Conservation (phyloP, 1,140 invertebrate species). For the Trichoplusia ni region DNA sequence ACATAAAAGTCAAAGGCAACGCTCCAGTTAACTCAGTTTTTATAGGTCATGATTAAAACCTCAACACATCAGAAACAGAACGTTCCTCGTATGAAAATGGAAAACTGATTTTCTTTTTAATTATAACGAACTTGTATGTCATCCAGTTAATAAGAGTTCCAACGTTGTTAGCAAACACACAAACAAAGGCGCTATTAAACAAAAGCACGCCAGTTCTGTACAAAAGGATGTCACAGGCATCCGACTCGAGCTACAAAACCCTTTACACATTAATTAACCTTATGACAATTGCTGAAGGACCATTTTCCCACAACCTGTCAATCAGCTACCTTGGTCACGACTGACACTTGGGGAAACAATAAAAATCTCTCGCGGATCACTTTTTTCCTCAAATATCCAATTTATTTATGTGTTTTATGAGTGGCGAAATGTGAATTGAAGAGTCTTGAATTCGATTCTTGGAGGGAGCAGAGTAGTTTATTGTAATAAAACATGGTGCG, state of each 20-base stretch:
- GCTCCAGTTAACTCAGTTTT: too few species aligned
- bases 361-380: constrained; percentile 27
- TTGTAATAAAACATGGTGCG: constrained; percentile 29
- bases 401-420: constrained; percentile 41
- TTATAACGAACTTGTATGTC: constrained; percentile 23
- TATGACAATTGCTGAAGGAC: not conserved
- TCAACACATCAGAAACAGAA: constrained; percentile 2
- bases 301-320: not conserved
- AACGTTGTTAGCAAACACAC: constrained; percentile 16
- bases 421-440: constrained; percentile 33
- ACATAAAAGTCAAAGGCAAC: too few species aligned
- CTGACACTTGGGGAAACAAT: constrained; percentile 34
- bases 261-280: not conserved
- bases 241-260: not conserved
- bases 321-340: not conserved
- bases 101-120: constrained; percentile 24
- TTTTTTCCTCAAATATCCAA: constrained; percentile 33
- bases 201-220: constrained; percentile 9
- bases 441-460: constrained; percentile 30
- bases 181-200: constrained; percentile 24
- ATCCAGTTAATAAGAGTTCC: constrained; percentile 18
- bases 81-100: not conserved
- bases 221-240: constrained; percentile 27
- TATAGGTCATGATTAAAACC: constrained; percentile 11
- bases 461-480: constrained; percentile 28